Evolutionary conservation across 53 echinoderm and acorn worm genomes (phyloP).

Genomic region (Crossaster papposus): DNA sequence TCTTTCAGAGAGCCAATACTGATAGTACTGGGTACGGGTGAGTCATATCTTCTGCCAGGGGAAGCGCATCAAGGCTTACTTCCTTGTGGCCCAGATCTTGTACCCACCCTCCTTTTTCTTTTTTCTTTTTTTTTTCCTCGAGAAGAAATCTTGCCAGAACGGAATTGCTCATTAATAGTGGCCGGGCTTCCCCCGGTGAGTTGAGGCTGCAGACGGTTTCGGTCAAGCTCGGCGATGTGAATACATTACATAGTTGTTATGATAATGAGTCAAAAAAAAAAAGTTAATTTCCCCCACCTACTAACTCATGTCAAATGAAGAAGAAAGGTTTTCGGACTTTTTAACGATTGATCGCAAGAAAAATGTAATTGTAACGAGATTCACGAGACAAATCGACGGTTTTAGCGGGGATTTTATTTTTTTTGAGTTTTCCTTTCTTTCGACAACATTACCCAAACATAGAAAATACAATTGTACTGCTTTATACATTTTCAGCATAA

Average conservation of each 20-base stretch:
- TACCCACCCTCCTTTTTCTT: too few relatives aligned
- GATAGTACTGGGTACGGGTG: not conserved
- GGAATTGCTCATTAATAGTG: conserved; percentile 37
- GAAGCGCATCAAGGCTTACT: not conserved
- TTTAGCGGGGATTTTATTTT: too few relatives aligned
- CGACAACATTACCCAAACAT: too few relatives aligned
- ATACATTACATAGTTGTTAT: not conserved
- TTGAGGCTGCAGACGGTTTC: conserved; percentile 13
- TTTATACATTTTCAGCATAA: too few relatives aligned
- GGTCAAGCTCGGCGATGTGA: not conserved
- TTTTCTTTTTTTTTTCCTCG: too few relatives aligned
- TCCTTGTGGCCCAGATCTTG: conserved; percentile 34
- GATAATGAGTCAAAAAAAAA: not conserved
- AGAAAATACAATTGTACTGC: too few relatives aligned
- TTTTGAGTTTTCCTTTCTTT: too few relatives aligned
- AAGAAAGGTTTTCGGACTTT: too few relatives aligned
- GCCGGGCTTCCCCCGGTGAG: not conserved
- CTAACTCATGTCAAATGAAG: too few relatives aligned
- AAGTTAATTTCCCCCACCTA: not conserved
- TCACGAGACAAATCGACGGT: too few relatives aligned
- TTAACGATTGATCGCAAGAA: too few relatives aligned
- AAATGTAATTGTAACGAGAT: too few relatives aligned
- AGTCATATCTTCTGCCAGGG: conserved; percentile 15
- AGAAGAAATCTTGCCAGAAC: not conserved
- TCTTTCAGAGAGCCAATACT: not conserved